Evolutionary conservation across 2,797 vertebrate species (phyloP).

Genomic region (Nasua narica): DNA sequence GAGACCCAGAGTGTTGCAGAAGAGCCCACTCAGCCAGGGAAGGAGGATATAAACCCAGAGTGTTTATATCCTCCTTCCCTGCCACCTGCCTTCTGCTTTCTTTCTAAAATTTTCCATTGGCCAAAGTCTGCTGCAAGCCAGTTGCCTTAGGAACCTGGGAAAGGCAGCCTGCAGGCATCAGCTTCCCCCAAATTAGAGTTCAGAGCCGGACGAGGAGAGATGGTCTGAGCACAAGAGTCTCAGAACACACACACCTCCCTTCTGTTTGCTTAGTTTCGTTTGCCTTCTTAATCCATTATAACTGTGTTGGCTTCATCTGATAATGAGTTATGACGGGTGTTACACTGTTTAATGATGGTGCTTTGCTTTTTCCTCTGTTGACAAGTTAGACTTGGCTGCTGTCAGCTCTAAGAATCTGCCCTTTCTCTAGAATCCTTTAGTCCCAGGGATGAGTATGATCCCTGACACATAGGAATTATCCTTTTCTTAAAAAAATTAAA

Average conservation of each 20-base stretch:
- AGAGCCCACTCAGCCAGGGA: not conserved
- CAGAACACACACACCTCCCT: not conserved
- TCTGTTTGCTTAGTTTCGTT: not conserved
- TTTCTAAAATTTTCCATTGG: not conserved
- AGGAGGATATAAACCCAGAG: not conserved
- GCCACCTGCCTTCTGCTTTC: not conserved
- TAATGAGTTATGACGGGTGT: not conserved
- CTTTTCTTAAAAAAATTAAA: not conserved
- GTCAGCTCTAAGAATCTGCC: not conserved
- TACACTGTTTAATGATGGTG: not conserved
- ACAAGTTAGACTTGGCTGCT: not conserved
- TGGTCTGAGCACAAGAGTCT: not conserved
- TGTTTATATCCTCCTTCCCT: rapidly evolving
- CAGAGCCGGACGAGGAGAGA: not conserved
- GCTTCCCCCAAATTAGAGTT: not conserved
- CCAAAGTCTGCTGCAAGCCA: not conserved
- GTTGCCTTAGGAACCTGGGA: not conserved
- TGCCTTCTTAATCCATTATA: not conserved
- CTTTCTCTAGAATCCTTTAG: not conserved
- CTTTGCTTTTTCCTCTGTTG: not conserved
- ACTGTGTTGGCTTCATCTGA: not conserved
- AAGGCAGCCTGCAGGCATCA: not conserved
- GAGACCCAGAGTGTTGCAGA: not conserved
- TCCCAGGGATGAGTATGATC: not conserved
- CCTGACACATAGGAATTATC: not conserved